Percentiles rank a stretch among this genome's conserved stretches.
These are phyloP conservation scores for Orthosia incerta DNA, from an alignment of 2,888 invertebrate genomes.

Conservation along the genomic window DNA sequence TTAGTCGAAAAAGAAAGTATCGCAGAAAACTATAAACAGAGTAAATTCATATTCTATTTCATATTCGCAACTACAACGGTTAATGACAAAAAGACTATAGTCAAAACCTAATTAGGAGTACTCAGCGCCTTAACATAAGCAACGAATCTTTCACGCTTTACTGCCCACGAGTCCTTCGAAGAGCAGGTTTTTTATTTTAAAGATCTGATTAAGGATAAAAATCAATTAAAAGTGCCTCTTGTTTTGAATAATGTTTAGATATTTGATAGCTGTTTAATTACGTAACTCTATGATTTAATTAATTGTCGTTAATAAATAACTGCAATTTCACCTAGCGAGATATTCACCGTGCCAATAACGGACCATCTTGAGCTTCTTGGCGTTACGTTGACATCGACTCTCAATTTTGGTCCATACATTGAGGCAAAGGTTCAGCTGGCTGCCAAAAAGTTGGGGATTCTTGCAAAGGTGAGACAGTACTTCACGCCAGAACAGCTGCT, in stretches of 20 bases:
- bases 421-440: no score
- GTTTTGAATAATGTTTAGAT: slow-evolving; percentile 21
- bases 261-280: not conserved
- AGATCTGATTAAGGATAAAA: slow-evolving; percentile 19
- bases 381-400: no score
- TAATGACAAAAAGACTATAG: no score
- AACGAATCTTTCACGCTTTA: slow-evolving; percentile 44
- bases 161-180: slow-evolving; percentile 28
- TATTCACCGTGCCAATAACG: no score
- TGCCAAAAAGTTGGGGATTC: no score
- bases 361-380: no score
- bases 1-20: not conserved
- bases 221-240: slow-evolving; percentile 1
- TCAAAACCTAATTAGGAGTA: not conserved
- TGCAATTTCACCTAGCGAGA: no score
- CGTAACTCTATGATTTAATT: slow-evolving; percentile 1
- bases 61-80: no score
- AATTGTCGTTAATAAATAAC: slow-evolving; percentile 8
- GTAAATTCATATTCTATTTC: no score
- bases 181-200: slow-evolving; percentile 24
- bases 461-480: no score
- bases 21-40: not conserved
- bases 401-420: no score
- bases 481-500: no score
- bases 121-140: slow-evolving; percentile 6